Base-by-base conservation (phyloP, 1,140 invertebrate species). In the Ctenoplectra terminalis region DNA sequence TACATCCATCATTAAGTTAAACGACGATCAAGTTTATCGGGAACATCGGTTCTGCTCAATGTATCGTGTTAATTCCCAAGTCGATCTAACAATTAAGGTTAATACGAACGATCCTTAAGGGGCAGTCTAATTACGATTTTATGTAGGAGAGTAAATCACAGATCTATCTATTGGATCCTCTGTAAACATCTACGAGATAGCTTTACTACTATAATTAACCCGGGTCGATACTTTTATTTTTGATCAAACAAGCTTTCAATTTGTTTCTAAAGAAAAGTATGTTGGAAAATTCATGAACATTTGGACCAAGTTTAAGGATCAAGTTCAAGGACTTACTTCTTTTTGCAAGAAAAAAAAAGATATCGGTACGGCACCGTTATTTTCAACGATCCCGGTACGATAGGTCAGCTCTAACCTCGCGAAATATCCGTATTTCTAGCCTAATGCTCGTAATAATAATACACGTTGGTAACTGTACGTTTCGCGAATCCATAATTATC, bases 401-500 rank as follows among this genome's bases (percentile, higher is more conserved):
- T 54, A 20, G 46, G 40, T 37, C 34, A 8, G 17, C 56, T 2
- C 1, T 31, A 29, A 13, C 2, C 46, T 34, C 79, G 23, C 52
- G 26, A 71, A 69, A 61, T 23, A 69, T 63, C 46, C 56, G n/a
- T 50, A 46, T 63, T 63, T 63, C 56, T 43, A n/a, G 29, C 9
- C 4, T 72, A 67, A 43, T 26, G 43, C 46, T 20, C 15, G 60
- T 76, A 72, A 85, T 82, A 54, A 77, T 78, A 54, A 72, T 9
- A 48, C 8, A 34, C 60, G 63, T 40, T 17, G 20, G 23, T 78
- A 76, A 85, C 64, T 58, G 80, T 75, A 75, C 52, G 70, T 43
- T 40, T 60, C 63, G 52, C 71, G 77, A 70, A 83, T 83, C 80
- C 50, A 70, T 63, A 86, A 86, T 87, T 87, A 85, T 73, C 54